Evolutionary conservation across 2,888 invertebrate genomes (phyloP).

Genomic region (Scaptomyza polygonia): DNA sequence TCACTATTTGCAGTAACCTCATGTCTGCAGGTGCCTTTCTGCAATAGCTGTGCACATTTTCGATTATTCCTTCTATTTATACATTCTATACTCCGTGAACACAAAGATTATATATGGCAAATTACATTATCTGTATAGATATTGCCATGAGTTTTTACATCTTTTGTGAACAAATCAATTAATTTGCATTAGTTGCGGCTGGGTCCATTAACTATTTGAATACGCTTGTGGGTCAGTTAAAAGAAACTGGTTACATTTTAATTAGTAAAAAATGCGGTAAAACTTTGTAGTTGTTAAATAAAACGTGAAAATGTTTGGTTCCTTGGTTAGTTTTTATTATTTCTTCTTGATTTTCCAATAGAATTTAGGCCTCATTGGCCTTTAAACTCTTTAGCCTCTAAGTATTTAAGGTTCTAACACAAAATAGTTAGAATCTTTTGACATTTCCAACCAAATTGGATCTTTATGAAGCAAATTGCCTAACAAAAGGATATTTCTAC

Average conservation of each 20-base stretch:
- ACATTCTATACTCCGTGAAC: slow-evolving; percentile 47
- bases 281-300: no score
- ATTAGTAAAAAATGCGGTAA: not conserved
- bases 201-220: not conserved
- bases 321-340: no score
- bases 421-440: no score
- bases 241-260: not conserved
- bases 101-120: slow-evolving; percentile 17
- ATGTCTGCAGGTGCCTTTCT: slow-evolving; percentile 45
- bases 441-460: no score
- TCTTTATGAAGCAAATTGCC: no score
- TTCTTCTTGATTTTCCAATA: not conserved
- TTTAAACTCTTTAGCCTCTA: no score
- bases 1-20: slow-evolving; percentile 56
- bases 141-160: slow-evolving; percentile 1
- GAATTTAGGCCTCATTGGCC: not conserved
- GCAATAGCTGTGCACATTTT: slow-evolving; percentile 43
- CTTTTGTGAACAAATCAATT: slow-evolving; percentile 50
- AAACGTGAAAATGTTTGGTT: not conserved
- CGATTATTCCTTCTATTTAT: slow-evolving; percentile 62
- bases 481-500: no score
- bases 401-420: no score
- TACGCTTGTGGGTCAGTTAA: not conserved
- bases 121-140: slow-evolving; percentile 6
- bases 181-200: slow-evolving; percentile 32